Conservation (phyloP, 2,888 invertebrate genomes). For the Protophormia terraenovae region DNA sequence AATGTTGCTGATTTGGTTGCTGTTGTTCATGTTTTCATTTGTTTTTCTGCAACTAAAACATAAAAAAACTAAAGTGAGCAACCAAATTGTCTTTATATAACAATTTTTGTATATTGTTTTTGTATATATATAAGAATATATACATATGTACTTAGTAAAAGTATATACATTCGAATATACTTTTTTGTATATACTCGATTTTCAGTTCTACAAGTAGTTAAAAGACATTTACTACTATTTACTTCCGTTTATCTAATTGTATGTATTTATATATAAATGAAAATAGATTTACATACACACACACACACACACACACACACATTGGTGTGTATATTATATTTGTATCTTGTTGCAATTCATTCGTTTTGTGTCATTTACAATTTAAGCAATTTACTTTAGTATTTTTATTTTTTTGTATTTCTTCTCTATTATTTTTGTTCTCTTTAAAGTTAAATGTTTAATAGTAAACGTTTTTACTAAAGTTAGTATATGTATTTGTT, state of each 20-base stretch:
- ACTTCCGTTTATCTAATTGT: slow-evolving; percentile 29
- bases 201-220: slow-evolving; percentile 63
- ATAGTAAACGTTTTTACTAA: slow-evolving; percentile 17
- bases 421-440: slow-evolving; percentile 28
- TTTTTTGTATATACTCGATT: neutral
- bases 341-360: slow-evolving; percentile 42
- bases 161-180: slow-evolving; percentile 31
- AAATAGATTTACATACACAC: too few relatives aligned
- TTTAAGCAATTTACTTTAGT: slow-evolving; percentile 49
- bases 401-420: neutral
- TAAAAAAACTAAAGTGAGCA: neutral
- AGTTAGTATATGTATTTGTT: neutral
- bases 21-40: slow-evolving; percentile 9
- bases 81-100: slow-evolving; percentile 15
- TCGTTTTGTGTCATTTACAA: slow-evolving; percentile 42
- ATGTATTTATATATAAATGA: neutral
- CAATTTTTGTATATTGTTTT: neutral
- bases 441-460: slow-evolving; percentile 62
- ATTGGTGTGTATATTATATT: neutral
- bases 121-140: neutral
- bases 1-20: slow-evolving; percentile 15
- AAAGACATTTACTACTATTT: slow-evolving; percentile 63
- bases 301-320: too few relatives aligned
- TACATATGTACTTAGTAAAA: slow-evolving; percentile 33
- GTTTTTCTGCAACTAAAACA: slow-evolving; percentile 9